Conservation (phyloP, 2,113 vertebrate species). For the Lampris incognitus region DNA sequence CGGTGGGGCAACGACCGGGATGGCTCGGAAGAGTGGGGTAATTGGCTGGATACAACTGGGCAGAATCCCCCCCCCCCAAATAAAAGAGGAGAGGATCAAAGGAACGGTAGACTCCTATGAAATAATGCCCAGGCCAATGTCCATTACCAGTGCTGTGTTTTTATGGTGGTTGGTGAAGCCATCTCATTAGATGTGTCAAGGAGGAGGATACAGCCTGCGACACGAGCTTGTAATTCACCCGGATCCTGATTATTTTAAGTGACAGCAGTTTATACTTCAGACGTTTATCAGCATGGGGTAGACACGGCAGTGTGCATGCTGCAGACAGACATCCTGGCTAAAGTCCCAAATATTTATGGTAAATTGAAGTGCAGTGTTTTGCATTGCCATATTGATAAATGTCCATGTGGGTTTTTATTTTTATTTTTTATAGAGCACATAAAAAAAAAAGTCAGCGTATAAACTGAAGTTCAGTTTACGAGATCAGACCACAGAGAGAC, state of each 20-base stretch:
- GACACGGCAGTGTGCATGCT: background rate
- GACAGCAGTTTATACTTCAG: conserved; percentile 36
- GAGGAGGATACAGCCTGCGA: conserved; percentile 26
- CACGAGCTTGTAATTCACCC: conserved; percentile 34
- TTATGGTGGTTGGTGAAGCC: conserved; percentile 47
- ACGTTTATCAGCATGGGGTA: conserved; percentile 32
- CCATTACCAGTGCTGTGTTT: conserved; percentile 25
- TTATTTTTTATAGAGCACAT: background rate
- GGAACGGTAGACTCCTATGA: conserved; percentile 34
- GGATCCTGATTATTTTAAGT: conserved; percentile 43
- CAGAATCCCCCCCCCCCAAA: too few species aligned
- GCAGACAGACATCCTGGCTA: conserved; percentile 38
- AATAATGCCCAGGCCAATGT: conserved; percentile 34
- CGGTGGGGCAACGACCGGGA: too few species aligned
- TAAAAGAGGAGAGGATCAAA: conserved; percentile 25
- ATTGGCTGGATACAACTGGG: too few species aligned
- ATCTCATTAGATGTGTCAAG: conserved; percentile 41
- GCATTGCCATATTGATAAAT: conserved; percentile 15
- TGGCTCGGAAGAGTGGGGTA: too few species aligned
- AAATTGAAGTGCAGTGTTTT: conserved; percentile 26
- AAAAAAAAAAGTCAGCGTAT: background rate
- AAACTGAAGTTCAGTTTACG: background rate
- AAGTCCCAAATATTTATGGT: conserved; percentile 55
- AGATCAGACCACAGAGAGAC: background rate
- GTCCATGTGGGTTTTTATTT: background rate